Evolutionary conservation across 2,113 vertebrate genomes (phyloP).

Genomic region (Seriola quinqueradiata): DNA sequence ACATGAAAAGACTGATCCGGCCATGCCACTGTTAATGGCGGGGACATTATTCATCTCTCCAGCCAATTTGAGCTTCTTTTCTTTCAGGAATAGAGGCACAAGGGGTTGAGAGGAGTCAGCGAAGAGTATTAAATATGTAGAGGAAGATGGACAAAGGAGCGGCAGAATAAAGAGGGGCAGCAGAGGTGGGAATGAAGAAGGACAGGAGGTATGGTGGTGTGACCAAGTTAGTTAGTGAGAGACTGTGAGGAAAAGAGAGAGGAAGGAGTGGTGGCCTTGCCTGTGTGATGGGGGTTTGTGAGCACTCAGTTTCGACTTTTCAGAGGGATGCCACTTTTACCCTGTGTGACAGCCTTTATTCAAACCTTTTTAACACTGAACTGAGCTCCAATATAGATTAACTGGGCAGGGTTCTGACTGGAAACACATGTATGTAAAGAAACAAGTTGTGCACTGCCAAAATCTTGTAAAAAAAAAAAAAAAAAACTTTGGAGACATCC

Average conservation of each 20-base stretch:
- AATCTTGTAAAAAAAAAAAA: neutral
- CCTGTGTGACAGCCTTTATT: neutral
- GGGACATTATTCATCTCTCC: conserved; percentile 90
- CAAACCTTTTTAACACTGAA: neutral
- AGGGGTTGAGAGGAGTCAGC: conserved; percentile 82
- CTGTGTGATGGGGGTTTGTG: conserved; percentile 61
- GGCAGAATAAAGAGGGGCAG: conserved; percentile 71
- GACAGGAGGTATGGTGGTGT: conserved; percentile 42
- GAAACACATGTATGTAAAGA: neutral
- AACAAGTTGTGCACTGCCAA: neutral
- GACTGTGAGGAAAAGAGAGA: conserved; percentile 20
- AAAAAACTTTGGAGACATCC: neutral
- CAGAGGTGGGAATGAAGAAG: conserved; percentile 66
- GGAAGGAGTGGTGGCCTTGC: conserved; percentile 10
- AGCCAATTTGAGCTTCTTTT: conserved; percentile 84
- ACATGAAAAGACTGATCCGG: conserved; percentile 88
- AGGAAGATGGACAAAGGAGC: conserved; percentile 77
- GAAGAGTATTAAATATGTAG: conserved; percentile 87
- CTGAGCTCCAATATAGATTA: conserved; percentile 1
- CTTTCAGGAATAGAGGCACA: conserved; percentile 76
- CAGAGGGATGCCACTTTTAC: conserved; percentile 13
- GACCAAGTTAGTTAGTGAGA: conserved; percentile 51
- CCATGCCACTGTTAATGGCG: conserved; percentile 86
- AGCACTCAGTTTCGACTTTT: conserved; percentile 68
- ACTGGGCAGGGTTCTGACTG: neutral